Conservation (phyloP, 2,888 invertebrate genomes). For the Micropterix aruncella region DNA sequence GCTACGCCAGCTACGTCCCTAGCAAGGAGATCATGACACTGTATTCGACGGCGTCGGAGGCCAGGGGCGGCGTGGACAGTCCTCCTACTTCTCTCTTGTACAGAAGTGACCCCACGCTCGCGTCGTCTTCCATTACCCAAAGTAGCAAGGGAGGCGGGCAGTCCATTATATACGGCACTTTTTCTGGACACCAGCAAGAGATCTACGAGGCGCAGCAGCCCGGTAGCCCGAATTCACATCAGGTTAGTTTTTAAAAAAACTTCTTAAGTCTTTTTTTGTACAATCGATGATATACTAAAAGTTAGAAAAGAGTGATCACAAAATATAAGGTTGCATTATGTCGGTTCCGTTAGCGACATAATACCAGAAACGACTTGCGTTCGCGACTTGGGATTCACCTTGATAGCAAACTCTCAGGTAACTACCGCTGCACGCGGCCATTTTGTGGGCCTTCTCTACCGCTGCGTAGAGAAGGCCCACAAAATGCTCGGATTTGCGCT, state of each 20-base stretch:
- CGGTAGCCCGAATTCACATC: constrained; percentile 41
- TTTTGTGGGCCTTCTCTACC: too few relatives aligned
- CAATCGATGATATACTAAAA: too few relatives aligned
- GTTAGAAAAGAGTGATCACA: too few relatives aligned
- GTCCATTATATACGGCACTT: constrained; percentile 32
- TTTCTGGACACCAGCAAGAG: constrained; percentile 27
- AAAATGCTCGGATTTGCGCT: too few relatives aligned
- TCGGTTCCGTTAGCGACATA: too few relatives aligned
- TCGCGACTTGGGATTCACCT: too few relatives aligned
- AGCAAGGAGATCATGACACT: constrained; percentile 22
- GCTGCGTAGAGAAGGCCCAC: too few relatives aligned
- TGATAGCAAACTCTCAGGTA: too few relatives aligned
- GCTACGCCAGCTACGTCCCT: constrained; percentile 20
- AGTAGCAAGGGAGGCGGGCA: constrained; percentile 28
- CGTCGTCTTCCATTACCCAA: constrained; percentile 41
- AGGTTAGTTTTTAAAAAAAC: constrained; percentile 19
- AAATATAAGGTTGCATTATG: too few relatives aligned
- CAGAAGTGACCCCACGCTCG: constrained; percentile 52
- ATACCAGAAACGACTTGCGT: too few relatives aligned
- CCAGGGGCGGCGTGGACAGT: constrained; percentile 30
- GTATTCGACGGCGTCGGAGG: constrained; percentile 23
- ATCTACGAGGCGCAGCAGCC: constrained; percentile 39
- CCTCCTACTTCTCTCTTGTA: constrained; percentile 44
- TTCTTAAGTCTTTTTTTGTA: too few relatives aligned
- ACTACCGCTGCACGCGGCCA: too few relatives aligned